Evolutionary conservation across 2,888 invertebrate species (phyloP), one percentile per base, ranked within the genome.

Genomic region (Parnassius orleans): DNA sequence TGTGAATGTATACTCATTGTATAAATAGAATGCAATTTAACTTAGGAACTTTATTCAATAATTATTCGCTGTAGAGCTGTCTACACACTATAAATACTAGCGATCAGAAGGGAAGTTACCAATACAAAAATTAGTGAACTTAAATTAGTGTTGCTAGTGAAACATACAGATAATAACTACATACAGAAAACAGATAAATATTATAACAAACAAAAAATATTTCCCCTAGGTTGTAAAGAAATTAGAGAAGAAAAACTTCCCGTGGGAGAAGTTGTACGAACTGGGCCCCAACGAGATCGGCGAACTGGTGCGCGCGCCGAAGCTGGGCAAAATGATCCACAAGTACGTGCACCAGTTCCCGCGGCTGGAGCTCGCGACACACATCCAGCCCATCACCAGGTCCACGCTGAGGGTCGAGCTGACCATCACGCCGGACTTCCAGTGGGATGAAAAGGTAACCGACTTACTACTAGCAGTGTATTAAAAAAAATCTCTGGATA

Each of bases 401-500:
- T 95, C 97, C 1, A 99, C 99, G 0, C 89, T 99, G 19, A 93
- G 98, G 60, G 98, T 99, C 0, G 99, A 99, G 85, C 89, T 99
- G 14, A 99, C 99, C 0, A 97, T 99, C 65, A 98, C 98, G 0
- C 99, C 99, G 0, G 99, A 99, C 87, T 99, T 99, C 86, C 98
- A 99, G 77, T 99, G 99, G 99, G 99, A 99, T 73, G 99, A 99
- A 67, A 99, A 98, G 89, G 93, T 96, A 33, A 94, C 94, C 11
- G 12, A 7, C 33, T 7, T 33, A 33, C 5, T 33, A 33, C 33
- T 33, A 7, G 5, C 33, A 33, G 7, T 33, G 5, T 5, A 15
- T 15, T 1, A 19, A 19, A 19, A 2, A 19, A 19, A 19, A 19
- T 0, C 19, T 19, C 2, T 19, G 2, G 2, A 19, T 2, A 19